Base-by-base conservation (phyloP, 2,797 vertebrate species). In the Mico argentatus region DNA sequence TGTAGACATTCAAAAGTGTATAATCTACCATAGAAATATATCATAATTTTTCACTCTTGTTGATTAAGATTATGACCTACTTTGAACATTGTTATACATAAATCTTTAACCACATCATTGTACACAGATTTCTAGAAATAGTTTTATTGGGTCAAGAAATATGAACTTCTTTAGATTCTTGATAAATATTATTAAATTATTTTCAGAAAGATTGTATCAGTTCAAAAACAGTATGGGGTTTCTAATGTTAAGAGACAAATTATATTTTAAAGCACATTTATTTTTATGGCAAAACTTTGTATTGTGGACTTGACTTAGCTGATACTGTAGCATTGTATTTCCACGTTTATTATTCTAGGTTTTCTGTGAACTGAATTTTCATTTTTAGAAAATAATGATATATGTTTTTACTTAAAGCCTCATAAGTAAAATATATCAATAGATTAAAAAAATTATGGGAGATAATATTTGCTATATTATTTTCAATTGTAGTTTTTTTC, bases 401-500 rank as follows among this genome's bases (percentile, higher is more conserved):
- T 27, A 9, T 86, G 22, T 36, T 94, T 96, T 72, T 84, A 79
- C 6, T 44, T 91, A 89, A 73, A 76, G 24, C 36, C 92, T 93
- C 39, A 10, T 81, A 39, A 90, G 44, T 26, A 90, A 91, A 73
- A 94, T 30, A 11, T 84, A 0, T 91, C 90, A 88, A 57, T 59
- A 95, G 72, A 86, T 90, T 67, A 3, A 61, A 86, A 46, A 46
- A 46, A 46, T 93, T 93, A 17, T 81, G 17, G 75, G 87, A 93
- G 86, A 72, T 85, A 82, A 48, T 91, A 46, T 95, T 92, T 88
- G 46, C 26, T 24, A 1, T 82, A 55, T 86, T 87, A 83, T 82
- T 94, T 96, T 94, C 59, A 90, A 48, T 26, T 87, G 5, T n/a
- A 50, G 46, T 84, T 94, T 96, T 93, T 44, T 96, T 46, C n/a